Evolutionary conservation across 2,113 vertebrate species (phyloP).

Genomic region (Corvus moneduloides): DNA sequence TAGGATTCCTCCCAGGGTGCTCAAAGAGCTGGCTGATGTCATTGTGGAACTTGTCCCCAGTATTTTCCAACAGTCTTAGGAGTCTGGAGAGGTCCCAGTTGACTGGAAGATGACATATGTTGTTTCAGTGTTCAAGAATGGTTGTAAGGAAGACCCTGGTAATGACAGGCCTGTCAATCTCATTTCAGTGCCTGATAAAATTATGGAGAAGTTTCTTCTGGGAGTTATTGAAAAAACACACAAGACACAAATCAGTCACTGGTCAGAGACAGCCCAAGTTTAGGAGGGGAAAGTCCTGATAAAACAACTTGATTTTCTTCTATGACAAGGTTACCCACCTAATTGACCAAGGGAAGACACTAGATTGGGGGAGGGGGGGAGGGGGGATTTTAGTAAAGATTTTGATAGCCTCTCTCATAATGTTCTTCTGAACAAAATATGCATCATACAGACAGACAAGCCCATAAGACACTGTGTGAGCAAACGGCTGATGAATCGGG

Average conservation of each 20-base stretch:
- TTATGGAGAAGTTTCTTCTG: neutral
- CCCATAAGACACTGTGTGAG: neutral
- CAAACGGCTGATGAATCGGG: rapidly evolving
- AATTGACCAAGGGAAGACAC: neutral
- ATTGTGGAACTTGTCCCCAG: neutral
- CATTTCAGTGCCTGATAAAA: neutral
- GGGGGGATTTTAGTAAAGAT: neutral
- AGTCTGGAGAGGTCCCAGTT: neutral
- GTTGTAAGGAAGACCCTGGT: neutral
- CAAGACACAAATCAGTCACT: neutral
- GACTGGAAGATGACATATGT: neutral
- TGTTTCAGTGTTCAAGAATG: neutral
- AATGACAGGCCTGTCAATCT: neutral
- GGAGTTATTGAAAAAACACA: neutral
- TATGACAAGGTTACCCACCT: neutral
- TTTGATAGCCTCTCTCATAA: neutral
- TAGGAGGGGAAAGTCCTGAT: neutral
- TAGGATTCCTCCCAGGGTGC: neutral
- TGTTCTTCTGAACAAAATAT: neutral
- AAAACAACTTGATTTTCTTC: neutral
- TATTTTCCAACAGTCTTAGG: neutral
- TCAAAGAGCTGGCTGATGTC: neutral
- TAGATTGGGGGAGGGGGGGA: neutral
- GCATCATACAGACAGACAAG: neutral
- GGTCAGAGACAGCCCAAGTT: neutral